phyloP scores from a whole-genome alignment of 2,113 vertebrate species.

The Centropus bengalensis region DNA sequence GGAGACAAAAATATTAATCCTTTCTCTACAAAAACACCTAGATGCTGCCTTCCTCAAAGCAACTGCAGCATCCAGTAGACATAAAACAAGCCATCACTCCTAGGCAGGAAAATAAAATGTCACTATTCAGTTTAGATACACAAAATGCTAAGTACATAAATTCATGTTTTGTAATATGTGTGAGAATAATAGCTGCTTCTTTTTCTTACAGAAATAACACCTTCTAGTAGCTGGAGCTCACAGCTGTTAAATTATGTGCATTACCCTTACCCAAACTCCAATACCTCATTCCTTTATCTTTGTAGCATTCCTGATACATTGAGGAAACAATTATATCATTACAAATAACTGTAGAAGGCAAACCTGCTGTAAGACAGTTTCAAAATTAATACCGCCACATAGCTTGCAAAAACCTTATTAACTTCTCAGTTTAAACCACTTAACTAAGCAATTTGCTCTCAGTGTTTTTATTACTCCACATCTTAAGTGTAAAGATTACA shows the following conservation, averaged over 20 bases:
- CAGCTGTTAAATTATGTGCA: background rate
- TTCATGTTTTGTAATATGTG: background rate
- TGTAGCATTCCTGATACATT: background rate
- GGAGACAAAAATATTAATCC: background rate
- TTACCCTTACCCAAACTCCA: background rate
- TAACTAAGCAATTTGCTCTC: background rate
- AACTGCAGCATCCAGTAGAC: background rate
- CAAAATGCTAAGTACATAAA: background rate
- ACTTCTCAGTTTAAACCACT: background rate
- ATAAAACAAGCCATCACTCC: background rate
- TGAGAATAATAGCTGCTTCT: background rate
- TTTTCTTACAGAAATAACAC: background rate
- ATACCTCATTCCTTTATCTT: background rate
- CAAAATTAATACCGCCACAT: fast-evolving
- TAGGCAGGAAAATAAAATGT: background rate
- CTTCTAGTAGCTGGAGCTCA: background rate
- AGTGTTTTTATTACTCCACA: background rate
- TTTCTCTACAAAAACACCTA: background rate
- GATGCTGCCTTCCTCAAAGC: fast-evolving
- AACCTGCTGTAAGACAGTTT: background rate
- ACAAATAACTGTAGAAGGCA: background rate
- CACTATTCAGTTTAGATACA: background rate
- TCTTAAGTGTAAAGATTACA: background rate
- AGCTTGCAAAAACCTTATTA: background rate
- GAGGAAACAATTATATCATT: slow-evolving; percentile 8